Evolutionary conservation across 2,797 vertebrate species (phyloP), one percentile per base, ranked within the genome.

Genomic region (Somateria mollissima): DNA sequence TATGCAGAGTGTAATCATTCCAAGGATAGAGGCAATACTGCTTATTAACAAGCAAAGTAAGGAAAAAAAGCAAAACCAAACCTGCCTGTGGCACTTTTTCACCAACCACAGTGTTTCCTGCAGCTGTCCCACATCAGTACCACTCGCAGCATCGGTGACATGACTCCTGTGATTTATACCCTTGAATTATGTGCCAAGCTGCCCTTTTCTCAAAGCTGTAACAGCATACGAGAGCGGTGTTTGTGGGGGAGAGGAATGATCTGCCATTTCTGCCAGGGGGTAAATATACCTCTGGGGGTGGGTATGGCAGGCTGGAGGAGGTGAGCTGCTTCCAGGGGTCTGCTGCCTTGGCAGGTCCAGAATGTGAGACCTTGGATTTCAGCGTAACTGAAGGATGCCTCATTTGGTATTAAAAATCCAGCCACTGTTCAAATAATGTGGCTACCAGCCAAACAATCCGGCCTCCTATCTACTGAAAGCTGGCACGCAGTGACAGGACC

Each of bases 181-280:
- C 25, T 30, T 72, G 67, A 43, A 28, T 20, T 1, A 2, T n/a
- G 49, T 16, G 20, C 37, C 28, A 53, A 6, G 32, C 53, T 71
- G 39, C 18, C 45, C 30, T 65, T 15, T 49, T 36, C 36, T 61
- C 41, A 43, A 27, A 70, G 43, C 51, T 41, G 4, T 5, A 45
- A 28, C 53, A 61, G 57, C 0, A 0, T 17, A 17, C 0, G 10
- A 66, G 47, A 57, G 51, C 77, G 76, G 36, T 13, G 3, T 53
- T 69, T 49, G 19, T 3, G 4, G 25, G 56, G 36, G 2, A 41
- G 18, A 80, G 41, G 60, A 51, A 28, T 1, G 10, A 4, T 3
- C 51, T 49, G 34, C 21, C 39, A 10, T 53, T 39, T 43, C 73
- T 36, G n/a, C 37, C 22, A 21, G 3, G 3, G 32, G 60, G 10